Evolutionary conservation across 2,113 vertebrate genomes (phyloP).

Genomic region (Oryzias curvinotus): DNA sequence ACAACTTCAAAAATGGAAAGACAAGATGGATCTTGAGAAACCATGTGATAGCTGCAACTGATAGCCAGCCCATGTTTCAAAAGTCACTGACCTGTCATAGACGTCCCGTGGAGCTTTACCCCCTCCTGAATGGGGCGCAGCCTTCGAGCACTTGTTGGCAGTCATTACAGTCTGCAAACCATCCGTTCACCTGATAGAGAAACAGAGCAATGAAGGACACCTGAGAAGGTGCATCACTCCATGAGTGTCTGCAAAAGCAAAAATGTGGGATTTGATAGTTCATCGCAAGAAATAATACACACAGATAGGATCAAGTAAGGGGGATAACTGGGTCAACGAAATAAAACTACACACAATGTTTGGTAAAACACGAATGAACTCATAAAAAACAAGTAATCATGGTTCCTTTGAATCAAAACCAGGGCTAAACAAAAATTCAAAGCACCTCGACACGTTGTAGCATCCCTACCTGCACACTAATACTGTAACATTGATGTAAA

Average conservation of each 20-base stretch:
- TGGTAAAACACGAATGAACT: not conserved
- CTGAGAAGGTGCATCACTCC: not conserved
- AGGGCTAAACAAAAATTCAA: conserved; percentile 5
- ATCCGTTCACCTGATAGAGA: conserved; percentile 80
- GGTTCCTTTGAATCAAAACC: conserved; percentile 23
- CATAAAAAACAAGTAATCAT: conserved; percentile 9
- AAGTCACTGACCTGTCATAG: conserved; percentile 86
- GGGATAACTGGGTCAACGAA: not conserved
- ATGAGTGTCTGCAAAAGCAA: not conserved
- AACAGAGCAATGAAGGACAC: conserved; percentile 33
- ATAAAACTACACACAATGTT: not conserved
- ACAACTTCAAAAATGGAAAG: not conserved
- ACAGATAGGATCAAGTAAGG: not conserved
- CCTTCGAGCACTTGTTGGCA: conserved; percentile 95
- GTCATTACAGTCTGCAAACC: conserved; percentile 90
- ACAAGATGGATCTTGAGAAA: conserved; percentile 4
- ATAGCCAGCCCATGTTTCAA: conserved; percentile 6
- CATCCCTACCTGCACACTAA: not conserved
- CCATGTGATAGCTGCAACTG: not conserved
- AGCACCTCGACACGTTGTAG: conserved; percentile 12
- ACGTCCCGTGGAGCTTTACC: conserved; percentile 86
- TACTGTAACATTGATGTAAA: conserved; percentile 2
- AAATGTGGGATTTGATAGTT: not conserved
- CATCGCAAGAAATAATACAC: too few species aligned
- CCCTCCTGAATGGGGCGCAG: conserved; percentile 84